Percentiles rank a stretch among this genome's conserved stretches.
Evolutionary conservation across 1,140 invertebrate genomes (phyloP).

Genomic region (Cydia splendana): DNA sequence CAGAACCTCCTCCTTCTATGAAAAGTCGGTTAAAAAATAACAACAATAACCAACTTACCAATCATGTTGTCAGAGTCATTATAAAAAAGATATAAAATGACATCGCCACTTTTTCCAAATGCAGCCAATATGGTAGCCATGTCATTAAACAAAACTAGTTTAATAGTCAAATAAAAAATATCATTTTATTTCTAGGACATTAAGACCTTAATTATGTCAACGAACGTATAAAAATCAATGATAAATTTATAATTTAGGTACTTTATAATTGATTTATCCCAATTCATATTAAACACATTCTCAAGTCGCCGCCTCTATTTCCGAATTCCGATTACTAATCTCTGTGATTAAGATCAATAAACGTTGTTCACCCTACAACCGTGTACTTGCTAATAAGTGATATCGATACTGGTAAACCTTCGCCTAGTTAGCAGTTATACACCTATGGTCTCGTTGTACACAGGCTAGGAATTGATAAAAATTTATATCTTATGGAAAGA

Average conservation of each 20-base stretch:
- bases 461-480: background rate
- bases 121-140: no score
- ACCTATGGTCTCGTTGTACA: constrained; percentile 1
- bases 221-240: background rate
- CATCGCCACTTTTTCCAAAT: no score
- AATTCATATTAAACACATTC: constrained; percentile 11
- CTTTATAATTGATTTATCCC: constrained; percentile 8
- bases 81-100: no score
- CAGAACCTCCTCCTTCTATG: no score
- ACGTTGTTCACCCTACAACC: constrained; percentile 9
- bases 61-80: no score
- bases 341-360: constrained; percentile 2
- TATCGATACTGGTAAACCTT: constrained; percentile 45
- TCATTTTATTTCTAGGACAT: background rate
- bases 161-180: background rate
- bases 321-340: constrained; percentile 14
- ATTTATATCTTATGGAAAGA: background rate
- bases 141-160: no score
- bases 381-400: constrained; percentile 13
- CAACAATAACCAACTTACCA: no score
- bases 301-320: background rate
- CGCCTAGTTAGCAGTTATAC: constrained; percentile 42
- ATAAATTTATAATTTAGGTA: background rate
- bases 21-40: no score
- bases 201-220: background rate